Evolutionary conservation across 2,888 invertebrate genomes (phyloP).

Genomic region (Priocnemis perturbator): DNA sequence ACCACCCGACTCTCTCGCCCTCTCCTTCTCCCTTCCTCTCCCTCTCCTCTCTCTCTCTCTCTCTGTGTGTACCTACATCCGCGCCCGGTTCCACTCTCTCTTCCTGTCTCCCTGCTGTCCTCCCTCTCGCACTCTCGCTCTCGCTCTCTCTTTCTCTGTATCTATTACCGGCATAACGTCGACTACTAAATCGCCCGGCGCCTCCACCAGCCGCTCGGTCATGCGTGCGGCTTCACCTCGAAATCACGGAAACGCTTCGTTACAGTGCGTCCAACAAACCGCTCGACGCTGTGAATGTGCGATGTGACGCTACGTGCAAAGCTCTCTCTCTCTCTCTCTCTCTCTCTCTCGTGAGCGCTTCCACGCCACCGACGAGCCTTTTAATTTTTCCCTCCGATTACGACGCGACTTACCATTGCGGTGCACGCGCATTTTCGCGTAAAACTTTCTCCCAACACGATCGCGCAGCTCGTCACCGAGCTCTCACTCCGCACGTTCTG

Average conservation of each 20-base stretch:
- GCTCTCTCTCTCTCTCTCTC: conserved; percentile 10
- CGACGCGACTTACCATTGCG: too few species aligned
- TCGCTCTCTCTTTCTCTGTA: conserved; percentile 54
- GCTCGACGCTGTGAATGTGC: conserved; percentile 19
- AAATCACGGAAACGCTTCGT: conserved; percentile 51
- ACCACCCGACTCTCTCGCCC: conserved; percentile 63
- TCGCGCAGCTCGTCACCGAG: too few species aligned
- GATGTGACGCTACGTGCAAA: conserved; percentile 24
- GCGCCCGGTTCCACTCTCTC: neutral
- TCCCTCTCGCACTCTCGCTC: conserved; percentile 34
- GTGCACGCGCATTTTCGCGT: too few species aligned
- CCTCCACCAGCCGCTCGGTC: conserved; percentile 57
- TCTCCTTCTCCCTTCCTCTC: conserved; percentile 25
- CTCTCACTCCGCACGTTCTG: too few species aligned
- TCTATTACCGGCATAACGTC: conserved; percentile 67
- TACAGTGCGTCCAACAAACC: conserved; percentile 40
- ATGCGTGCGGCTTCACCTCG: conserved; percentile 56
- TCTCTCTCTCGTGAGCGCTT: conserved; percentile 1
- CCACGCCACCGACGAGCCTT: neutral
- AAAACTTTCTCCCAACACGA: too few species aligned
- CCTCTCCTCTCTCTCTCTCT: conserved; percentile 39
- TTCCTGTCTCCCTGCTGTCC: conserved; percentile 28
- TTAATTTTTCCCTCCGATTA: neutral
- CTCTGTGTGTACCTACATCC: conserved; percentile 30
- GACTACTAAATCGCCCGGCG: conserved; percentile 63